Evolutionary conservation across 2,888 invertebrate species (phyloP).

Genomic region (Conomelus anceps): DNA sequence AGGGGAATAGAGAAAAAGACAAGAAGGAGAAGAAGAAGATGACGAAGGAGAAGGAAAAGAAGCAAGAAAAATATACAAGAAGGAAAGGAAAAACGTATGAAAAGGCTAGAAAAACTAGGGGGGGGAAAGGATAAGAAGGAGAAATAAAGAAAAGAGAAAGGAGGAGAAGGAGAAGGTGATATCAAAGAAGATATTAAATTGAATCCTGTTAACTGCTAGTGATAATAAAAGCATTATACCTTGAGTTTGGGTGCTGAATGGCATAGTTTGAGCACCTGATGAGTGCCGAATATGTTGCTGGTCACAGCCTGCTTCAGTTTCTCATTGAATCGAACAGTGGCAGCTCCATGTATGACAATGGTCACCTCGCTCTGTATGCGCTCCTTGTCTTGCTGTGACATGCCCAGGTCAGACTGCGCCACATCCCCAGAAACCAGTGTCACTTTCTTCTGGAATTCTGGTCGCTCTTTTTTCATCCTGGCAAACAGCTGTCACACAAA

Average conservation of each 20-base stretch:
- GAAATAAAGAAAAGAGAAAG: too few species aligned
- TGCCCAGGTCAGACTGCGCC: background rate
- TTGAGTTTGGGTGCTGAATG: slow-evolving; percentile 18
- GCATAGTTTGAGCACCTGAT: slow-evolving; percentile 12
- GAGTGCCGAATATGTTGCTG: slow-evolving; percentile 22
- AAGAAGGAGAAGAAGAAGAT: too few species aligned
- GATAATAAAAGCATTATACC: background rate
- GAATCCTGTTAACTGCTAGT: too few species aligned
- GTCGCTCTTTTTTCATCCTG: background rate
- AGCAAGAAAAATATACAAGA: too few species aligned
- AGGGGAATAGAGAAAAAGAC: too few species aligned
- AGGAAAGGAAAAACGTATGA: too few species aligned
- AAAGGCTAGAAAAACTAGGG: too few species aligned
- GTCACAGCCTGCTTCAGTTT: slow-evolving; percentile 16
- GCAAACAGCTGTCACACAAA: slow-evolving; percentile 6
- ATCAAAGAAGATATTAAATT: too few species aligned
- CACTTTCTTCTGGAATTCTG: background rate
- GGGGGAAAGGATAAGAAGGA: too few species aligned
- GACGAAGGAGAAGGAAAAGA: too few species aligned
- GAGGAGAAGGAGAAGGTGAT: too few species aligned
- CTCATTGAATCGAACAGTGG: slow-evolving; percentile 26
- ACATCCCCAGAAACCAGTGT: slow-evolving; percentile 4
- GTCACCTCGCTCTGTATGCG: slow-evolving; percentile 8
- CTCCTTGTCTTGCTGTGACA: slow-evolving; percentile 4
- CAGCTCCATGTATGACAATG: slow-evolving; percentile 24